These are phyloP conservation scores for Nematostella vectensis DNA, from an alignment of 92 coral and sea anemone genomes.

Conservation along the genomic window DNA sequence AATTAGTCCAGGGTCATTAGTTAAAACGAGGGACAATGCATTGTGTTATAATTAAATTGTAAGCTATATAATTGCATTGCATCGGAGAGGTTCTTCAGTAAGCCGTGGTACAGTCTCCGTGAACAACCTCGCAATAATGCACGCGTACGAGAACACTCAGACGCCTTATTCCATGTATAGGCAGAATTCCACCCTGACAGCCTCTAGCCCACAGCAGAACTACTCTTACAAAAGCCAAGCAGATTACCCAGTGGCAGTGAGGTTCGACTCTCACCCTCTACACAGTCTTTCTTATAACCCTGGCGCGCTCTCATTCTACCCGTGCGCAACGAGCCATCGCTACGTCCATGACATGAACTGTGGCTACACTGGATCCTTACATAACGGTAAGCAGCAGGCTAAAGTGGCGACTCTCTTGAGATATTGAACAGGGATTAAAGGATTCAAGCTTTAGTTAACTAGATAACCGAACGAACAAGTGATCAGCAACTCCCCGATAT, in stretches of 20 bases:
- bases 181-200: constrained; percentile 48
- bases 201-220: constrained; percentile 44
- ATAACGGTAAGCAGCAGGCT: constrained; percentile 55
- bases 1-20: constrained; percentile 81
- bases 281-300: constrained; percentile 74
- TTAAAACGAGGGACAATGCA: constrained; percentile 78
- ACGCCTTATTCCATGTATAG: constrained; percentile 78
- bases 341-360: constrained; percentile 84
- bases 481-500: no score
- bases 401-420: no score
- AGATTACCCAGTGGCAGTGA: constrained; percentile 80
- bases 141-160: constrained; percentile 70
- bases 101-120: neutral
- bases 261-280: constrained; percentile 76
- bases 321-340: constrained; percentile 78
- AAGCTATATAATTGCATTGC: constrained; percentile 81
- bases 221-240: constrained; percentile 59
- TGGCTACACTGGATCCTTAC: constrained; percentile 69
- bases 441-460: no score
- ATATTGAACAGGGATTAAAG: no score
- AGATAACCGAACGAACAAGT: no score
- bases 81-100: constrained; percentile 18
- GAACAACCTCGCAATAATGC: constrained; percentile 36
- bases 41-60: constrained; percentile 79
- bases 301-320: constrained; percentile 64